Evolutionary conservation across 2,113 vertebrate genomes (phyloP), one percentile per base, ranked within the genome.

Genomic region (Scalopus aquaticus): DNA sequence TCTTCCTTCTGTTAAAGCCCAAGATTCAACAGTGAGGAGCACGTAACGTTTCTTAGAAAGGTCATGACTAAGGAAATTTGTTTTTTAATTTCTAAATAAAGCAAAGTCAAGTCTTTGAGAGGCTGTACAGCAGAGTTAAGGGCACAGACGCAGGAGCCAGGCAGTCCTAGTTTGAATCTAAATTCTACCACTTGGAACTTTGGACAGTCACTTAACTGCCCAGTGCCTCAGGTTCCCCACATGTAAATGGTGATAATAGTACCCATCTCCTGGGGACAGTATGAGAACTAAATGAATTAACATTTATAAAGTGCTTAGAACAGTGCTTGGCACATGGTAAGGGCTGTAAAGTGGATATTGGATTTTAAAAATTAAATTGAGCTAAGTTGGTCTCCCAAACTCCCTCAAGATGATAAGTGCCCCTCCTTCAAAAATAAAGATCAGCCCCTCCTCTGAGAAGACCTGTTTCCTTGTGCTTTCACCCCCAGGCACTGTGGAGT

Each of bases 81-180:
- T 79, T 58, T 80, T 51, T 51, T n/a, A 62, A 44, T 65, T 73
- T 87, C 67, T 65, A 78, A 77, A 58, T 81, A 79, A 95, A 95
- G 81, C 62, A 16, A 82, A 78, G 39, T 67, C 22, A 54, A n/a
- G 28, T 87, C 24, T 95, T 32, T 37, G 62, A 83, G n/a, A n/a
- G n/a, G n/a, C 44, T 16, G n/a, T 67, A 6, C 26, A 4, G 19
- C 49, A 42, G 20, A 78, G 28, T 37, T n/a, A 77, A 70, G 46
- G 44, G 28, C 54, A 44, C 24, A 77, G 19, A 35, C 22, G 4
- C 3, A 1, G 19, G 35, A 87, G 32, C 28, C n/a, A 49, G 32
- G 35, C 12, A 26, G 10, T 60, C 28, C 11, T 35, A 16, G 1
- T n/a, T 60, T 37, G 49, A 42, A 69, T 74, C 39, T 49, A 39